These are phyloP conservation scores for Sebastes schlegelii DNA, from an alignment of 2,113 vertebrate genomes.

Conservation along the genomic window DNA sequence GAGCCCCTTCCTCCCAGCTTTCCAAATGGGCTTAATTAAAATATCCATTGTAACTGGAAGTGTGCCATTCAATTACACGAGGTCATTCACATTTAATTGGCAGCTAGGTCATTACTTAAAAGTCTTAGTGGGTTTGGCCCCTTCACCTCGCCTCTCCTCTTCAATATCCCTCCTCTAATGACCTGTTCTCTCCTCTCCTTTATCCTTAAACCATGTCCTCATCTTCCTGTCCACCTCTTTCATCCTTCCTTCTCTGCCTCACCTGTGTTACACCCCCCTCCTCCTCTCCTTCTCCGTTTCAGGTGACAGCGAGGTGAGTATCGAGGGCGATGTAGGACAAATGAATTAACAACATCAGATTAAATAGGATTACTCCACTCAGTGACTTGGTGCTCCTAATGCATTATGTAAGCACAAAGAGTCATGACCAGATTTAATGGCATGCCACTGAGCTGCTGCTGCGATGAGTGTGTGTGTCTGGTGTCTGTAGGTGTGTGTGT, in stretches of 20 bases:
- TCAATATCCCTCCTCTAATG: conserved; percentile 11
- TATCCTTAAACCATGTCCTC: background rate
- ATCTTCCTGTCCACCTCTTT: background rate
- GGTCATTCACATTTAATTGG: conserved; percentile 54
- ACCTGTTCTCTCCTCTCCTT: background rate
- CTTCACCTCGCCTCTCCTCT: background rate
- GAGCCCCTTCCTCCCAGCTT: background rate
- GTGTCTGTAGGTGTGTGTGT: background rate
- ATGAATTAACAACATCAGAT: conserved; percentile 70
- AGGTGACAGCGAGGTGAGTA: conserved; percentile 44
- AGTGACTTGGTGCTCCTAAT: conserved; percentile 39
- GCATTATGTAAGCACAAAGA: conserved; percentile 64
- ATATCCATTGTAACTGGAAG: conserved; percentile 34
- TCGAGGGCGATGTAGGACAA: conserved; percentile 67
- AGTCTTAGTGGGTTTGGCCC: conserved; percentile 16
- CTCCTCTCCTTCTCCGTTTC: conserved; percentile 10
- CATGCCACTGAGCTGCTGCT: conserved; percentile 4
- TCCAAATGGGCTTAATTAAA: conserved; percentile 41
- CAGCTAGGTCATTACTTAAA: conserved; percentile 38
- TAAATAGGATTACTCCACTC: conserved; percentile 62
- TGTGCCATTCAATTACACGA: conserved; percentile 44
- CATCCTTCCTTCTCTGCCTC: background rate
- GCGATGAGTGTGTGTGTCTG: conserved; percentile 2
- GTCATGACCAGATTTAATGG: conserved; percentile 41
- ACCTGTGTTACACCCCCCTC: background rate